phyloP scores from a whole-genome alignment of 2,113 vertebrate species.

The Malurus cyaneus region DNA sequence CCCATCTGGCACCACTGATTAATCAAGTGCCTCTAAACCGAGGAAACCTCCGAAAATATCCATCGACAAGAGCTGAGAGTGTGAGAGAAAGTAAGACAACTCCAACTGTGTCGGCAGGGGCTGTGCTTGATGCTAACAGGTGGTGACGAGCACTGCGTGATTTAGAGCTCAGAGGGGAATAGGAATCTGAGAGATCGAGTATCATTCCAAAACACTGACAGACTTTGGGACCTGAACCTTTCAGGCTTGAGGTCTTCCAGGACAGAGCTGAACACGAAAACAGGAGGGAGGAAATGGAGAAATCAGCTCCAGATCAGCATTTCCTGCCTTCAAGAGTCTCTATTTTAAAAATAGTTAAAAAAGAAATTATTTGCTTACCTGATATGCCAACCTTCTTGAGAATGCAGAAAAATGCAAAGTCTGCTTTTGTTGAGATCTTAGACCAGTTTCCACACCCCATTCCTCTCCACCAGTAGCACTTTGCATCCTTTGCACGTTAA shows the following conservation, averaged over 20 bases:
- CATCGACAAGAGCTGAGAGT: not conserved
- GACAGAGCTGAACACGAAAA: not conserved
- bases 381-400: not conserved
- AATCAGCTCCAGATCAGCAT: not conserved
- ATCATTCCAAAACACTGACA: constrained; percentile 34
- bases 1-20: constrained; percentile 16
- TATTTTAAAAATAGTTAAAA: not conserved
- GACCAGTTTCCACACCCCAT: not conserved
- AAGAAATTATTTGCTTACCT: not conserved
- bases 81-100: constrained; percentile 38
- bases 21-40: constrained; percentile 19
- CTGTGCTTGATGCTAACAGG: constrained; percentile 44
- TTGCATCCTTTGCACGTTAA: not conserved
- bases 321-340: not conserved
- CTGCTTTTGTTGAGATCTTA: not conserved
- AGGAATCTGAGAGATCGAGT: constrained; percentile 54
- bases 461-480: not conserved
- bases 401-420: not conserved
- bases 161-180: not conserved
- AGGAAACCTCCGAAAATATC: constrained; percentile 26
- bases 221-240: not conserved
- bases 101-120: constrained; percentile 36
- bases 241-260: not conserved
- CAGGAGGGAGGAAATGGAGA: not conserved
- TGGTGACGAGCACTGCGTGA: not conserved